Conservation (phyloP, 2,888 invertebrate genomes). For the Gastracanthus pulcherrimus region DNA sequence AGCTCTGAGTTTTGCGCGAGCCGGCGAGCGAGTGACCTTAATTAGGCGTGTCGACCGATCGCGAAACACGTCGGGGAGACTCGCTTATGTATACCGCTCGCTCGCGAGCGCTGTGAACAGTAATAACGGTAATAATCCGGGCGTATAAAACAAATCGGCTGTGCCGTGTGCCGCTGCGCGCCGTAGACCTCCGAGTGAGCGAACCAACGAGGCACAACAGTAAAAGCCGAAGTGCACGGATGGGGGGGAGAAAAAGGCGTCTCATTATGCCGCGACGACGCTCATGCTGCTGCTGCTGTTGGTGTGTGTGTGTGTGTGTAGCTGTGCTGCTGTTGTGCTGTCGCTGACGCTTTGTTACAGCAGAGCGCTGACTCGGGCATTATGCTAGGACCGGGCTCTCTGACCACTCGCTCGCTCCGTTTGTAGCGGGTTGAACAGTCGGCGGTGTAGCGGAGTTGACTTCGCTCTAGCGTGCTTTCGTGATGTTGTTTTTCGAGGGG, state of each 20-base stretch:
- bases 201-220: constrained; percentile 40
- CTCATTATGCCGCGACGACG: constrained; percentile 33
- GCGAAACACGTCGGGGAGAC: constrained; percentile 27
- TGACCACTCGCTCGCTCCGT: too few relatives aligned
- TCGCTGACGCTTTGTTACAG: constrained; percentile 26
- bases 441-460: too few relatives aligned
- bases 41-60: constrained; percentile 51
- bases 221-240: too few relatives aligned
- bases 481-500: too few relatives aligned
- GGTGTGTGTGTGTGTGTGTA: neutral
- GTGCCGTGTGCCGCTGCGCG: neutral
- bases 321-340: neutral
- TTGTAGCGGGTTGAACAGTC: too few relatives aligned
- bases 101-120: constrained; percentile 17
- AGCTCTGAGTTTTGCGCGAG: neutral
- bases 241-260: constrained; percentile 39
- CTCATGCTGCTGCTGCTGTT: neutral
- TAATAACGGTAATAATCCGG: constrained; percentile 54
- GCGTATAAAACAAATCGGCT: constrained; percentile 51
- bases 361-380: neutral
- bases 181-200: constrained; percentile 20
- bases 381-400: too few relatives aligned
- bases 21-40: constrained; percentile 41
- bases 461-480: too few relatives aligned
- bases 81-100: neutral